These are phyloP conservation scores for Syndactyla subalaris DNA, from an alignment of 2,797 vertebrate species.

Conservation along the genomic window DNA sequence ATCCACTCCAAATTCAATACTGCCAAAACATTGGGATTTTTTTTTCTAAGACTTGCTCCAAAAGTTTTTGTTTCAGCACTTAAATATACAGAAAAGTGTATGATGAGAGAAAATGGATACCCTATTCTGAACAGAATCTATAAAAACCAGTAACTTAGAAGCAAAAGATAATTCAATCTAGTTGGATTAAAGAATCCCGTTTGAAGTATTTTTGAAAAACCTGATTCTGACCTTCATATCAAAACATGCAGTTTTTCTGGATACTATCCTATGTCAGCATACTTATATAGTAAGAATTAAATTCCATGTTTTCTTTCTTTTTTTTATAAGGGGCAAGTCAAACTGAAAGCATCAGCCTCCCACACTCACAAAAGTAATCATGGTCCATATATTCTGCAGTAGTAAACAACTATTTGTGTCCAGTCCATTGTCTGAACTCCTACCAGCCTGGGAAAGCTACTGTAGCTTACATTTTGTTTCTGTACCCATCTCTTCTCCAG, in stretches of 20 bases:
- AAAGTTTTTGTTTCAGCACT: conserved; percentile 33
- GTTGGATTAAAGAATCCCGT: conserved; percentile 18
- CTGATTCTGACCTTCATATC: conserved; percentile 38
- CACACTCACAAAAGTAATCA: background rate
- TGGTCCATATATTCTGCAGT: conserved; percentile 10
- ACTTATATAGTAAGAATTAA: background rate
- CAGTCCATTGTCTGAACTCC: background rate
- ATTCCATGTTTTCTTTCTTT: background rate
- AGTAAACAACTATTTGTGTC: background rate
- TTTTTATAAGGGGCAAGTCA: background rate
- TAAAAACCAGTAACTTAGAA: conserved; percentile 33
- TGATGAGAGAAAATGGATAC: conserved; percentile 45
- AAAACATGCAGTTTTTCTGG: background rate
- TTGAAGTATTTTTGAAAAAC: background rate
- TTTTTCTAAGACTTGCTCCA: conserved; percentile 35
- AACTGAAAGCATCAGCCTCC: background rate
- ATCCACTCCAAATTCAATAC: conserved; percentile 61
- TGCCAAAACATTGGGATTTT: conserved; percentile 19
- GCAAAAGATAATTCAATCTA: conserved; percentile 25
- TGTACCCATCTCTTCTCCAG: background rate
- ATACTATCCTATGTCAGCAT: conserved; percentile 32
- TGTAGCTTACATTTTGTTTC: background rate
- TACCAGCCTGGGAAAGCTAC: background rate
- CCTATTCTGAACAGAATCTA: conserved; percentile 15
- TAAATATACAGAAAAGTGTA: conserved; percentile 48